A percentile compares a stretch with the other conserved stretches of the same genome.
Conservation (phyloP, 2,888 invertebrate genomes). For the Melieria omissa region DNA sequence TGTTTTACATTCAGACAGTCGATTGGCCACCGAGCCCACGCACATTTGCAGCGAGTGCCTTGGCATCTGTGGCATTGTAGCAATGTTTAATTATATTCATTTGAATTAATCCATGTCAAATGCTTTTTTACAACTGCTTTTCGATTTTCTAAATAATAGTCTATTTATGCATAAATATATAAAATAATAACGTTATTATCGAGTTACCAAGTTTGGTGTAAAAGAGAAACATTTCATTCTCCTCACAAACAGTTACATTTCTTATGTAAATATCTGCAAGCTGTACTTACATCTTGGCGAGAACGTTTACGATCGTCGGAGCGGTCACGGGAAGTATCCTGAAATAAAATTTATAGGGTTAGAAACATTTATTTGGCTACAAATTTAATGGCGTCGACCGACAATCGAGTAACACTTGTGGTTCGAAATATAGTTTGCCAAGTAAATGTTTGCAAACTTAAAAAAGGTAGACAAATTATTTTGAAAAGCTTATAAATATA, state of each 20-base stretch:
- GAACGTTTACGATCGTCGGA: slow-evolving; percentile 63
- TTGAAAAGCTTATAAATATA: too few species aligned
- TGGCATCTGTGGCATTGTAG: slow-evolving; percentile 1
- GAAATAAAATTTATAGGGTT: slow-evolving; percentile 11
- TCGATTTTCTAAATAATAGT: slow-evolving; percentile 48
- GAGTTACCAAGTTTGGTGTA: too few species aligned
- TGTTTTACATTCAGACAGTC: slow-evolving; percentile 1
- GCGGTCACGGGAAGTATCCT: slow-evolving; percentile 64
- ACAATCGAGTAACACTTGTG: neutral
- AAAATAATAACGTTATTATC: slow-evolving; percentile 49
- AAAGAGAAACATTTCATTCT: too few species aligned
- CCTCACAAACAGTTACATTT: neutral
- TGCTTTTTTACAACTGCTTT: slow-evolving; percentile 38
- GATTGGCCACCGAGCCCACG: slow-evolving; percentile 8
- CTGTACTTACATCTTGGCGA: slow-evolving; percentile 64
- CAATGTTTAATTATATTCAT: slow-evolving; percentile 4
- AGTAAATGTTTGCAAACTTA: too few species aligned
- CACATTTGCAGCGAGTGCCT: neutral
- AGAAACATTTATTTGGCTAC: neutral
- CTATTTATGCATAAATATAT: slow-evolving; percentile 50
- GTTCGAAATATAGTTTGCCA: neutral
- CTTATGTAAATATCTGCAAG: neutral
- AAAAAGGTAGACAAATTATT: too few species aligned
- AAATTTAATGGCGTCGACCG: neutral
- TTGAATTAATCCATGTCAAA: slow-evolving; percentile 33